A percentile compares a stretch with the other conserved stretches of the same genome.
phyloP scores from a whole-genome alignment of 2,888 invertebrate species.

The Blomia tropicalis region DNA sequence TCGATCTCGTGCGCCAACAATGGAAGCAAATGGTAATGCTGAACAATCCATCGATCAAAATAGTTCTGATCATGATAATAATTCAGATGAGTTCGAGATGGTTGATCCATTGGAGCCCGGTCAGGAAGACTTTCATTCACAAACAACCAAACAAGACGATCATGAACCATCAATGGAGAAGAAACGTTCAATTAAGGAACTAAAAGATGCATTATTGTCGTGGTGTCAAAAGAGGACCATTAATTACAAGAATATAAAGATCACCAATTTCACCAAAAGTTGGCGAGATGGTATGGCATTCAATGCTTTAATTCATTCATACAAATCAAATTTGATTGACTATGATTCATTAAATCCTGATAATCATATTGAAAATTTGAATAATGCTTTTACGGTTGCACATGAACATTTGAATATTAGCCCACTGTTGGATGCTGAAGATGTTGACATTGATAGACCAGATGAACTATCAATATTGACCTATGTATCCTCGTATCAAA shows the following conservation, averaged over 20 bases:
- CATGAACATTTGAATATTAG: slow-evolving; percentile 83
- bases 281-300: slow-evolving; percentile 95
- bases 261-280: slow-evolving; percentile 48
- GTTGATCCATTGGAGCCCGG: no score
- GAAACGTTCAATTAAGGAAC: slow-evolving; percentile 84
- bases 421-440: slow-evolving; percentile 81
- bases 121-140: no score
- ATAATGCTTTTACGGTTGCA: slow-evolving; percentile 91
- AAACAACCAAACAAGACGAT: no score
- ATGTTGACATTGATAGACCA: slow-evolving; percentile 79
- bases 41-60: no score
- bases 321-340: slow-evolving; percentile 84
- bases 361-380: slow-evolving; percentile 82
- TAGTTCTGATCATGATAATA: background rate
- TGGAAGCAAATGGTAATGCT: background rate
- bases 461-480: slow-evolving; percentile 98
- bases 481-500: slow-evolving; percentile 96
- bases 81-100: no score
- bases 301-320: slow-evolving; percentile 94
- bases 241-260: slow-evolving; percentile 45
- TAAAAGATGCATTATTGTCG: slow-evolving; percentile 77
- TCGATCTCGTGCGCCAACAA: background rate
- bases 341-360: slow-evolving; percentile 60
- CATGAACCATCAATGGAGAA: no score
- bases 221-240: slow-evolving; percentile 98